Conservation (phyloP, 2,113 vertebrate species). For the Chaetorhynchus papuensis region DNA sequence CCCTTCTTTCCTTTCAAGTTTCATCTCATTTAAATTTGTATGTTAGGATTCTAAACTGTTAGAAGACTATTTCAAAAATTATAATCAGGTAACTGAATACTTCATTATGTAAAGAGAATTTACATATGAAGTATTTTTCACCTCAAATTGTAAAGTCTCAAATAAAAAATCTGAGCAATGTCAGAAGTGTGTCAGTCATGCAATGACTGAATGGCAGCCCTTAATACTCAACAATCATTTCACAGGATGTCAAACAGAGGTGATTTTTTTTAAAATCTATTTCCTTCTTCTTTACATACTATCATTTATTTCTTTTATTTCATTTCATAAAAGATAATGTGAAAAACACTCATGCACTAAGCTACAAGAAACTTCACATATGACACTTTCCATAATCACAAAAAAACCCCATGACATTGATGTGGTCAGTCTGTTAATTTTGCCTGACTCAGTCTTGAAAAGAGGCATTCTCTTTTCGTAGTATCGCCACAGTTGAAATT, state of each 20-base stretch:
- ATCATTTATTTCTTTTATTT: background rate
- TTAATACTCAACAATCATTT: background rate
- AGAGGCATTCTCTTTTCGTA: background rate
- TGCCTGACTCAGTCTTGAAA: background rate
- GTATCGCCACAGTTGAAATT: background rate
- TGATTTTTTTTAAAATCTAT: too few species aligned
- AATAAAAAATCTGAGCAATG: background rate
- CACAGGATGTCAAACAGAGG: background rate
- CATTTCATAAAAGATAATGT: background rate
- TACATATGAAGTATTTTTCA: background rate
- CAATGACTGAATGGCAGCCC: background rate
- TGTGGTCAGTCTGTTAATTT: background rate
- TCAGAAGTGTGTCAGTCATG: background rate
- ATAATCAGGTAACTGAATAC: background rate
- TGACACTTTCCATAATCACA: background rate
- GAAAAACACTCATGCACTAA: background rate
- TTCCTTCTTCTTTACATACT: background rate
- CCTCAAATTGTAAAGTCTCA: background rate
- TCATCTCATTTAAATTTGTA: background rate
- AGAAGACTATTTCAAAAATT: background rate
- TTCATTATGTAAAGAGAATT: background rate
- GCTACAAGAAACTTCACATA: background rate
- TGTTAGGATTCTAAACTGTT: background rate
- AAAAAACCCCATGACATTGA: fast-evolving
- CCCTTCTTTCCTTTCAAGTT: background rate